These are phyloP conservation scores for Cygnus buccinator DNA, from an alignment of 2,113 vertebrate genomes.

Conservation along the genomic window DNA sequence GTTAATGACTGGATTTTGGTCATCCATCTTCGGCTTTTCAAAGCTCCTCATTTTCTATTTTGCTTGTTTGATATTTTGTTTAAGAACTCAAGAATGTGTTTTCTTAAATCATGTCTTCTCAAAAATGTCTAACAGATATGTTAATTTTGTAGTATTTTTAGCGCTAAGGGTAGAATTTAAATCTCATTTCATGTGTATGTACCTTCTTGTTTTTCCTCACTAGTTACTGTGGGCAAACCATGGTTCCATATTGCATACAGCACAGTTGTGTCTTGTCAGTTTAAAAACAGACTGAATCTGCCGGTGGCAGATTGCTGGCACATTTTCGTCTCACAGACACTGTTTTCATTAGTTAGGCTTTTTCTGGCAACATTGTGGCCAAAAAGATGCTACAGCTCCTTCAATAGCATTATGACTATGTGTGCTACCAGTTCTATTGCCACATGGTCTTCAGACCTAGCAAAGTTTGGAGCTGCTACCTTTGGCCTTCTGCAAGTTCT, in stretches of 20 bases:
- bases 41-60: neutral
- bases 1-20: neutral
- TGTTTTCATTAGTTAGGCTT: neutral
- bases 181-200: neutral
- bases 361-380: neutral
- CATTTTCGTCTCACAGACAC: neutral
- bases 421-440: neutral
- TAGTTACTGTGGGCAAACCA: neutral
- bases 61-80: neutral
- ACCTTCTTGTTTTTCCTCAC: neutral
- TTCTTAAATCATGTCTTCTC: neutral
- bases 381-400: neutral
- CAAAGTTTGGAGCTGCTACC: neutral
- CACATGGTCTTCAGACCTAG: neutral
- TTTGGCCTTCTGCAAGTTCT: neutral
- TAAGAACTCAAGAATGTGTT: neutral
- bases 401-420: fast-evolving
- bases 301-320: neutral
- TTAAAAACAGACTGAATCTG: neutral
- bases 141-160: neutral
- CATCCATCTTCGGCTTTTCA: neutral
- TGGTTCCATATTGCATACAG: neutral
- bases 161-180: neutral
- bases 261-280: neutral
- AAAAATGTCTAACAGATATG: neutral